Evolutionary conservation across 1,140 invertebrate genomes (phyloP).

Genomic region (Bactericera cockerelli): DNA sequence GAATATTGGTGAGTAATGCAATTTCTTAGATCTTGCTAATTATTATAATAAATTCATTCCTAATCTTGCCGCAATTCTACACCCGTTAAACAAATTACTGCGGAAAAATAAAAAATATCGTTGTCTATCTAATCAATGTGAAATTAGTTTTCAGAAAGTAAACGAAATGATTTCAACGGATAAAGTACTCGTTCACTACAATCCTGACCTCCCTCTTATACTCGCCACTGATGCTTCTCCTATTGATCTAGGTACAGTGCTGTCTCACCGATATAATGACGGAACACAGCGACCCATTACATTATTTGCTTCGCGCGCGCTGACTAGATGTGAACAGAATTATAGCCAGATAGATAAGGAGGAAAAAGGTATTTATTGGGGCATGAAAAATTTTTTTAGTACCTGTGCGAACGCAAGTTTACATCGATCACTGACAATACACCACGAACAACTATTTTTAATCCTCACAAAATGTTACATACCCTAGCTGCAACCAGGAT

Average conservation of each 20-base stretch:
- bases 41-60: constrained; percentile 14
- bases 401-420: constrained; percentile 30
- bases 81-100: constrained; percentile 12
- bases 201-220: constrained; percentile 15
- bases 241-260: constrained; percentile 22
- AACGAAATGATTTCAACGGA: constrained; percentile 15
- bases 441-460: constrained; percentile 29
- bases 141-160: constrained; percentile 21
- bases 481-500: constrained; percentile 24
- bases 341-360: constrained; percentile 36
- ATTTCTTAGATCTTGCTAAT: constrained; percentile 7
- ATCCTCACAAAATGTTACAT: constrained; percentile 24
- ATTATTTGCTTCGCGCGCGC: constrained; percentile 28
- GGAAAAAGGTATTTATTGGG: constrained; percentile 32
- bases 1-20: constrained; percentile 2
- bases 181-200: constrained; percentile 19
- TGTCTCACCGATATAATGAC: constrained; percentile 20
- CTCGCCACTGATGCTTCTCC: constrained; percentile 22
- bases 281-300: constrained; percentile 19
- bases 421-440: constrained; percentile 33
- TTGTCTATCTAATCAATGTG: constrained; percentile 20
- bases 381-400: constrained; percentile 29
- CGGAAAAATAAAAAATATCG: constrained; percentile 8
- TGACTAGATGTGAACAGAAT: constrained; percentile 27
- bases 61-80: constrained; percentile 9